phyloP scores from a whole-genome alignment of 2,888 invertebrate species.

The Dynastes tityus region DNA sequence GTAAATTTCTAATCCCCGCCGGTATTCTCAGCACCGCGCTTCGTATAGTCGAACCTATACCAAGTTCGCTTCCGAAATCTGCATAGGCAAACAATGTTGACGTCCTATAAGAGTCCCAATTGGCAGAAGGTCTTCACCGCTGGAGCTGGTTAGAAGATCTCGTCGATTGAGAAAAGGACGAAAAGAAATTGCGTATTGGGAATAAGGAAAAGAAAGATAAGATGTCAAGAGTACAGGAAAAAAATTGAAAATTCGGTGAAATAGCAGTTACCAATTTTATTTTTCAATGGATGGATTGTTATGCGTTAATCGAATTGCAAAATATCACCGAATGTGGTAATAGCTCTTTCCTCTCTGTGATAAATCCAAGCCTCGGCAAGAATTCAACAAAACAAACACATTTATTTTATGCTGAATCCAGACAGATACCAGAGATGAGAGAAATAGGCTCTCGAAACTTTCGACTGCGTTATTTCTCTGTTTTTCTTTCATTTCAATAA shows the following conservation, averaged over 20 bases:
- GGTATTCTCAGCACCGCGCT: slow-evolving; percentile 15
- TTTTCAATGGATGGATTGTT: too few species aligned
- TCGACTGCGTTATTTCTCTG: slow-evolving; percentile 41
- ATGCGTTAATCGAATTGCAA: too few species aligned
- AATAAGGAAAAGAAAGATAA: too few species aligned
- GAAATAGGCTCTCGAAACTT: slow-evolving; percentile 39
- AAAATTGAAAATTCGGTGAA: too few species aligned
- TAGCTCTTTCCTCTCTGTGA: background rate
- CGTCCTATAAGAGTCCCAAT: slow-evolving; percentile 37
- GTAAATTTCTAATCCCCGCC: slow-evolving; percentile 44
- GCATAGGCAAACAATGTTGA: slow-evolving; percentile 44
- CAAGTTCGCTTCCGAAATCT: slow-evolving; percentile 34
- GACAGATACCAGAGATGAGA: slow-evolving; percentile 10
- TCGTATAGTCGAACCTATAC: background rate
- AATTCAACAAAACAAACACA: slow-evolving; percentile 51
- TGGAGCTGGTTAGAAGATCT: too few species aligned
- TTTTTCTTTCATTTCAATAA: slow-evolving; percentile 36
- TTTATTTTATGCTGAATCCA: slow-evolving; percentile 37
- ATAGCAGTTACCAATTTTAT: too few species aligned
- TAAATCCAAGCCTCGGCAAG: slow-evolving; percentile 46
- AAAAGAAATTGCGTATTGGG: too few species aligned
- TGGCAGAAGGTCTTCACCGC: background rate
- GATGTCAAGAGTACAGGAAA: too few species aligned
- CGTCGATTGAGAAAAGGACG: too few species aligned
- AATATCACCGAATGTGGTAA: too few species aligned